phyloP scores from a whole-genome alignment of 2,113 vertebrate species.

The Microtus ochrogaster region DNA sequence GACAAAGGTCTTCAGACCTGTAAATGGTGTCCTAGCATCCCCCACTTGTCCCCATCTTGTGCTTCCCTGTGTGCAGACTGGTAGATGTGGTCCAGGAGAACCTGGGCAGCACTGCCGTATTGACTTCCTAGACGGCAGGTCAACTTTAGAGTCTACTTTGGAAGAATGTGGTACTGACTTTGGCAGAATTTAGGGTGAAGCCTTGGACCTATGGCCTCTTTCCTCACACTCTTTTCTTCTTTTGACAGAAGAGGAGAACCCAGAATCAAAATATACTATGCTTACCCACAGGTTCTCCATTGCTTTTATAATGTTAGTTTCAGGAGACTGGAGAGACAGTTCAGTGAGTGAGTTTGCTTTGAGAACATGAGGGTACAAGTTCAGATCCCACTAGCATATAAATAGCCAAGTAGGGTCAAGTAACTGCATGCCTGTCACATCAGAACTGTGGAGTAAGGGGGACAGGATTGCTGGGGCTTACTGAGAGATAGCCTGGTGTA shows the following conservation, averaged over 20 bases:
- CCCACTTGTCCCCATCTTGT: slow-evolving; percentile 42
- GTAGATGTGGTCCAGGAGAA: slow-evolving; percentile 34
- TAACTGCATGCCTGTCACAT: neutral
- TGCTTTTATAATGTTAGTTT: neutral
- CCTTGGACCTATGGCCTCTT: neutral
- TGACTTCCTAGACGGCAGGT: slow-evolving; percentile 52
- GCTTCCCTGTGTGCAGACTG: slow-evolving; percentile 66
- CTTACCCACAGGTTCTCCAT: neutral
- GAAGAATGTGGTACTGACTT: slow-evolving; percentile 21
- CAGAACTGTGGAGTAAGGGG: neutral
- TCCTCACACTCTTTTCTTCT: neutral
- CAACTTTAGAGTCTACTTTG: slow-evolving; percentile 45
- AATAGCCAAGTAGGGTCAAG: no score
- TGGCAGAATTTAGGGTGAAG: neutral
- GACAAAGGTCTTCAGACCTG: slow-evolving; percentile 74
- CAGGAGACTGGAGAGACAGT: neutral
- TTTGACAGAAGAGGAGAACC: slow-evolving; percentile 23
- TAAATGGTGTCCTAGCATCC: neutral
- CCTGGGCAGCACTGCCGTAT: neutral
- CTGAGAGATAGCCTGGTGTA: no score
- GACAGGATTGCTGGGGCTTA: no score
- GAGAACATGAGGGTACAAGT: neutral
- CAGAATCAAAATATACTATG: neutral
- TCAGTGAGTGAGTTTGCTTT: neutral
- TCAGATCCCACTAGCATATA: neutral